Evolutionary conservation across 2,113 vertebrate species (phyloP), one percentile per base, ranked within the genome.

Genomic region (Peucedramus taeniatus): DNA sequence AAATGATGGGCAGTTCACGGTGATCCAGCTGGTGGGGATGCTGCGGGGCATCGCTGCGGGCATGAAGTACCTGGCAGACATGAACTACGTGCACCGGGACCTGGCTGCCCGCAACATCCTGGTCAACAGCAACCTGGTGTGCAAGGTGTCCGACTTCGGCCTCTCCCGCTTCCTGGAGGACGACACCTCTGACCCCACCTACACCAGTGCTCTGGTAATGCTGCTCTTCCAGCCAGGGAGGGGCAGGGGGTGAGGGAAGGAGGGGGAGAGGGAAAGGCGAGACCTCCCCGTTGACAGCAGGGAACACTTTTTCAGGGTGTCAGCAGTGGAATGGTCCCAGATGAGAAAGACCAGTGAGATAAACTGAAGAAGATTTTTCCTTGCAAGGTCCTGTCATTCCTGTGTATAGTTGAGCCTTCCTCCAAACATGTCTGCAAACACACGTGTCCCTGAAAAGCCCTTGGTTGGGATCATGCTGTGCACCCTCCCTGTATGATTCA

Each of bases 1-100:
- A 99, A 99, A 99, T 0, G 99, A 99, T 0, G 99, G 99, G 47
- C 99, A 99, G 97, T 99, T 99, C 95, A 99, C 99, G 0, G 99
- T 99, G 93, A 99, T 99, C 97, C 99, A 99, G 97, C 98, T 99
- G 95, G 99, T 99, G 90, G 99, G 99, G 19, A 99, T 99, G 99
- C 91, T 99, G 69, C 97, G 99, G 10, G 99, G 99, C 95, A 99
- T 99, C 2, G 99, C 99, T 0, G 98, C 99, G 0, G 99, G 99
- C 75, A 99, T 99, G 99, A 99, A 99, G 93, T 99, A 99, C 97
- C 98, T 99, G 93, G 98, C 99, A 0, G 99, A 99, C 93, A 99
- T 99, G 99, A 99, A 99, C 97, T 99, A 99, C 1, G 99, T 99
- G 61, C 99, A 99, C 87, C 97, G 99, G 3, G 99, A 99, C 97